Evolutionary conservation across 2,888 invertebrate species (phyloP).

Genomic region (Dasysyrphus tricinctus): DNA sequence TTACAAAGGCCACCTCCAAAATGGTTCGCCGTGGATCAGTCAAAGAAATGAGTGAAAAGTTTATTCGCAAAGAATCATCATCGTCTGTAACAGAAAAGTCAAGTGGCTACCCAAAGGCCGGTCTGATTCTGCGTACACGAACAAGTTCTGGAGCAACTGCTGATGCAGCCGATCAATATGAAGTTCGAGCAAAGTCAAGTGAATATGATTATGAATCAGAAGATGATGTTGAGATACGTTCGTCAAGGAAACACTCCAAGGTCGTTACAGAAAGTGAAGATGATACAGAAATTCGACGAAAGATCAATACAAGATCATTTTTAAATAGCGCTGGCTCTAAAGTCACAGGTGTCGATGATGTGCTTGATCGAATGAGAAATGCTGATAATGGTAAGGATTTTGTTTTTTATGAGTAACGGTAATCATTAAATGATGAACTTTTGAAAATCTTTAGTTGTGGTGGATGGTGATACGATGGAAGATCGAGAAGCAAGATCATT

Average conservation of each 20-base stretch:
- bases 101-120: constrained; percentile 88
- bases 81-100: constrained; percentile 79
- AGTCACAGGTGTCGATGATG: constrained; percentile 90
- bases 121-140: constrained; percentile 87
- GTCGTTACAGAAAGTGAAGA: constrained; percentile 78
- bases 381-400: constrained; percentile 86
- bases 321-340: constrained; percentile 87
- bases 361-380: constrained; percentile 90
- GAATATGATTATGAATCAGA: constrained; percentile 72
- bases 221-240: constrained; percentile 77
- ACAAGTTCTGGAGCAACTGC: constrained; percentile 80
- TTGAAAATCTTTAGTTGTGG: constrained; percentile 84
- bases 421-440: not conserved
- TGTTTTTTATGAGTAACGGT: not conserved
- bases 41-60: constrained; percentile 91
- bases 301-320: constrained; percentile 85
- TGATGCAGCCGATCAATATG: constrained; percentile 81
- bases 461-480: constrained; percentile 87
- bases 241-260: constrained; percentile 76
- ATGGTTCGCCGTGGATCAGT: constrained; percentile 89
- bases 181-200: constrained; percentile 73
- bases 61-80: constrained; percentile 86
- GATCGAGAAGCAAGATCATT: constrained; percentile 90
- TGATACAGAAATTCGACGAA: constrained; percentile 78
- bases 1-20: constrained; percentile 41